Evolutionary conservation across 2,797 vertebrate species (phyloP).

Genomic region (Myiotriccus ornatus): DNA sequence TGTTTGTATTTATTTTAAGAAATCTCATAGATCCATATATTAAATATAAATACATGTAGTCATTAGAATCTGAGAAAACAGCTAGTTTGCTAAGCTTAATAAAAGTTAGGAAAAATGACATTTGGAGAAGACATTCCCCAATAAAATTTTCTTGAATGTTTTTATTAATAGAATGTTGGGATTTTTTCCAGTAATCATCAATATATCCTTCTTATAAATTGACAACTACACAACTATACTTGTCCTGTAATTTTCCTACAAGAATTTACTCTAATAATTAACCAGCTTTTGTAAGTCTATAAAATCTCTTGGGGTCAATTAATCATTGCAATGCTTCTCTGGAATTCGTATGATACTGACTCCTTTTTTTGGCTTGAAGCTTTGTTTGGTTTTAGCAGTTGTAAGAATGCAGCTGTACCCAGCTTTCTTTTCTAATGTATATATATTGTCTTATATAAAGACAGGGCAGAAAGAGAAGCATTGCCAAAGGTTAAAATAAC

Average conservation of each 20-base stretch:
- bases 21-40: neutral
- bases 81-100: neutral
- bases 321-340: neutral
- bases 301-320: neutral
- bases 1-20: neutral
- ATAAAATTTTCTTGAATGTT: neutral
- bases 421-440: neutral
- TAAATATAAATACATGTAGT: neutral
- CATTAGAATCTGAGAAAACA: neutral
- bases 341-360: neutral
- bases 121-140: neutral
- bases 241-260: neutral
- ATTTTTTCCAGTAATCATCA: neutral
- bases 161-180: neutral
- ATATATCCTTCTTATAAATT: neutral
- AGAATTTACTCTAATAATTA: neutral
- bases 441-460: neutral
- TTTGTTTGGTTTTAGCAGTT: neutral
- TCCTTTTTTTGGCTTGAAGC: neutral
- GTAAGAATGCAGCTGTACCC: neutral
- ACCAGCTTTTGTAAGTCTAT: neutral
- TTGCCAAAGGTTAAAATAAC: slow-evolving; percentile 44
- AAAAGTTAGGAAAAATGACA: neutral
- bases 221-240: neutral
- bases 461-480: neutral